Evolutionary conservation across 2,797 vertebrate genomes (phyloP), one percentile per base, ranked within the genome.

Genomic region (Mus minutoides): DNA sequence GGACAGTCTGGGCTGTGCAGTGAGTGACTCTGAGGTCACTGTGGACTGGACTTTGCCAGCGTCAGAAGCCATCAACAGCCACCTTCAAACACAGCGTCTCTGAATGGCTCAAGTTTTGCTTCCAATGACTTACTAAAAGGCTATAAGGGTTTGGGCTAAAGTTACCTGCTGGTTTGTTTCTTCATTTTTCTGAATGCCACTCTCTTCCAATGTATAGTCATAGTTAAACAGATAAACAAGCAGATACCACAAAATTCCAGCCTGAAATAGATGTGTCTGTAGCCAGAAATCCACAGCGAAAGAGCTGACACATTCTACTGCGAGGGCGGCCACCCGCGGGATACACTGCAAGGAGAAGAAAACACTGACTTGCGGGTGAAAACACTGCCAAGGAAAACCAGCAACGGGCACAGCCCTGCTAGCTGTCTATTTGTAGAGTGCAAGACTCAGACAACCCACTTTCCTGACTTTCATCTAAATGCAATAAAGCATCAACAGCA

Each of bases 231-330:
- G 99, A 97, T 99, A 99, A 95, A 99, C 99, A 94, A 99, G 98
- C 58, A 99, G 98, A 97, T 99, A 99, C 99, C 99, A 99, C 52
- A 99, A 99, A 95, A 99, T 99, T 21, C 99, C 99, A 58, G 99
- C 99, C 76, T 99, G 99, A 97, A 99, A 99, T 79, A 99, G 98
- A 96, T 99, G 99, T 0, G 99, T 99, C 97, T 99, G 99, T 0
- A 99, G 99, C 99, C 99, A 99, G 98, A 99, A 99, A 98, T 99
- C 99, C 91, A 99, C 98, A 1, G 99, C 99, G 92, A 99, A 99
- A 96, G 99, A 99, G 98, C 99, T 99, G 92, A 99, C 98, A 31
- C 99, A 99, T 97, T 99, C 99, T 31, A 99, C 99, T 11, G 99
- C 99, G 96, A 99, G 97, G 19, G 99, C 94, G 3, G 99, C 99